A percentile compares a stretch with the other conserved stretches of the same genome.
Evolutionary conservation across 2,888 invertebrate genomes (phyloP).

Genomic region (Julus scandinavius): DNA sequence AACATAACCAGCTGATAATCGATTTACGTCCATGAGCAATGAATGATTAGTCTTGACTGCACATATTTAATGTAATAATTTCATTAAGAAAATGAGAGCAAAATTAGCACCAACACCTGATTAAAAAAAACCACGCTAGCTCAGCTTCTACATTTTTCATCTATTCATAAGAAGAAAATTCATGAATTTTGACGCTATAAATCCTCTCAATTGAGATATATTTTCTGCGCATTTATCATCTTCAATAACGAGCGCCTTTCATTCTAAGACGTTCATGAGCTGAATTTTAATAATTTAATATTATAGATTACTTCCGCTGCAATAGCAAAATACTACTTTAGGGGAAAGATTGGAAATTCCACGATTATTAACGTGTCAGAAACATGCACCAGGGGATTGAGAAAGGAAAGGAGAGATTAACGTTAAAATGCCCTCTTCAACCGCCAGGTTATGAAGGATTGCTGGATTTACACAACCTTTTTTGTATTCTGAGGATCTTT

Average conservation of each 20-base stretch:
- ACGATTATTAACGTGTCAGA: constrained; percentile 28
- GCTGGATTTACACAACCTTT: neutral
- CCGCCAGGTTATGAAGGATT: neutral
- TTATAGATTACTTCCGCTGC: constrained; percentile 28
- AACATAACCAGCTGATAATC: too few species aligned
- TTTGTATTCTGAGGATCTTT: neutral
- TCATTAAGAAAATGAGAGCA: neutral
- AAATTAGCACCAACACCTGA: neutral
- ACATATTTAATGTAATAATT: neutral
- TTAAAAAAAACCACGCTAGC: too few species aligned
- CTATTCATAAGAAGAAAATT: constrained; percentile 22
- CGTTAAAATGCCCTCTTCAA: neutral
- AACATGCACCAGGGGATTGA: neutral
- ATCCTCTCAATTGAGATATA: constrained; percentile 37
- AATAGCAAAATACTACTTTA: neutral
- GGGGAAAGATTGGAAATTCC: neutral
- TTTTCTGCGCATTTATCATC: constrained; percentile 34
- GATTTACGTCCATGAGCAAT: too few species aligned
- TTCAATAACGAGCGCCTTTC: constrained; percentile 18
- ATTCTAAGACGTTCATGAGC: neutral
- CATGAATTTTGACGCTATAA: constrained; percentile 18
- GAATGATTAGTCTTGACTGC: neutral
- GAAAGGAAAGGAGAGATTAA: constrained; percentile 11
- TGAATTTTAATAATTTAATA: constrained; percentile 38
- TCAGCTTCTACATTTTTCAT: neutral